Percentiles rank a stretch among this genome's conserved stretches.
phyloP scores from a whole-genome alignment of 2,888 invertebrate genomes.

The Acheta domesticus region DNA sequence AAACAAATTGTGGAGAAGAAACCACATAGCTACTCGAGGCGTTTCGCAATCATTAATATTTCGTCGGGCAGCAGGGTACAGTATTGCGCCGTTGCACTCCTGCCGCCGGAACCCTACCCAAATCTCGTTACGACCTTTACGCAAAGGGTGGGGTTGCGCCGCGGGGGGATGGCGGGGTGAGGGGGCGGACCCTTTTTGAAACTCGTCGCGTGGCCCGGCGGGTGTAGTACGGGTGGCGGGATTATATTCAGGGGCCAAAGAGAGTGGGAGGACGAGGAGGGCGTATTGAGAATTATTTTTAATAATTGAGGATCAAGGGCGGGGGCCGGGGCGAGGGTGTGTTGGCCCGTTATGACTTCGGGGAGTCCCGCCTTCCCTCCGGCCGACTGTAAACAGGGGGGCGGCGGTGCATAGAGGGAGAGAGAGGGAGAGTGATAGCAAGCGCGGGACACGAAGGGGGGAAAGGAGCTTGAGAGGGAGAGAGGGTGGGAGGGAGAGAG shows the following conservation, averaged over 20 bases:
- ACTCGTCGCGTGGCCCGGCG: neutral
- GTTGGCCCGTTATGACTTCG: neutral
- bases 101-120: neutral
- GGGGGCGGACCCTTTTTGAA: conserved; percentile 18
- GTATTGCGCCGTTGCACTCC: neutral
- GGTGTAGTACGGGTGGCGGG: neutral
- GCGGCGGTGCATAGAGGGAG: neutral
- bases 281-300: conserved; percentile 18
- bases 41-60: neutral
- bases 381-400: neutral
- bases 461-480: too few relatives aligned
- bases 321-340: neutral
- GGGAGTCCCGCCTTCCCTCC: neutral
- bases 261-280: neutral
- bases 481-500: too few relatives aligned
- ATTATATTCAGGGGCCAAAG: too few relatives aligned
- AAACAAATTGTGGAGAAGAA: conserved; percentile 9
- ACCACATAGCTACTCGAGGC: neutral
- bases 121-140: neutral
- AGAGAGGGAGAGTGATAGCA: neutral
- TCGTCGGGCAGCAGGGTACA: neutral
- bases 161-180: neutral
- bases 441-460: too few relatives aligned
- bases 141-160: too few relatives aligned
- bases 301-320: neutral